Conservation (phyloP, 1,140 invertebrate species). For the Ceratoteleas bidentatus region DNA sequence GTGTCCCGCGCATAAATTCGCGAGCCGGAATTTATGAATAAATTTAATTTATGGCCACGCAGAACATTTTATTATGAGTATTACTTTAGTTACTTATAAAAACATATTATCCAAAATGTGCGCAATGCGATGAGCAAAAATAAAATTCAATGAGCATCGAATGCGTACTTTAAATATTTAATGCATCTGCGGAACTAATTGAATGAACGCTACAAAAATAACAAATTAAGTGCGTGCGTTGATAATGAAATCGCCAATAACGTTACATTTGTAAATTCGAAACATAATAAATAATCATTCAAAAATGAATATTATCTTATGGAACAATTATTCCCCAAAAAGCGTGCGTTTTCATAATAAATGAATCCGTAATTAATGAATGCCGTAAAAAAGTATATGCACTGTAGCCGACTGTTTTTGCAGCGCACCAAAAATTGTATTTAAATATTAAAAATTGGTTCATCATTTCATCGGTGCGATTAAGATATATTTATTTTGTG, state of each 20-base stretch:
- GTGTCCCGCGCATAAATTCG: conserved; percentile 42
- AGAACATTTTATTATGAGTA: conserved; percentile 48
- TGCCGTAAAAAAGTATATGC: conserved; percentile 5
- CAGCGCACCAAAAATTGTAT: conserved; percentile 22
- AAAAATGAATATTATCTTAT: conserved; percentile 42
- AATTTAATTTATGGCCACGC: conserved; percentile 49
- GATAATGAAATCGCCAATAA: conserved; percentile 33
- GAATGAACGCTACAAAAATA: conserved; percentile 17
- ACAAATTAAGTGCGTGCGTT: too few relatives aligned
- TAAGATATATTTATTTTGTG: conserved; percentile 29
- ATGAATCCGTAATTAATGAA: conserved; percentile 40
- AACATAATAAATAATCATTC: conserved; percentile 42
- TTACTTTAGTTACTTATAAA: conserved; percentile 46
- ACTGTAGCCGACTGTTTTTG: conserved; percentile 19
- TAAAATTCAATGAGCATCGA: conserved; percentile 17
- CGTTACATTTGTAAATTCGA: conserved; percentile 35
- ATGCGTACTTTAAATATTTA: conserved; percentile 34
- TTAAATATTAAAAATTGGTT: conserved; percentile 20
- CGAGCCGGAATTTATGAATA: conserved; percentile 54
- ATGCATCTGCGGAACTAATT: conserved; percentile 28
- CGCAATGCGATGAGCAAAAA: conserved; percentile 37
- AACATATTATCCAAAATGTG: conserved; percentile 31
- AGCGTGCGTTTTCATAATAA: conserved; percentile 26
- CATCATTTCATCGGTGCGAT: conserved; percentile 23
- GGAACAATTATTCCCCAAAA: conserved; percentile 34